These are phyloP conservation scores for Poecilia gillii DNA, from an alignment of 2,797 vertebrate genomes.

Conservation along the genomic window DNA sequence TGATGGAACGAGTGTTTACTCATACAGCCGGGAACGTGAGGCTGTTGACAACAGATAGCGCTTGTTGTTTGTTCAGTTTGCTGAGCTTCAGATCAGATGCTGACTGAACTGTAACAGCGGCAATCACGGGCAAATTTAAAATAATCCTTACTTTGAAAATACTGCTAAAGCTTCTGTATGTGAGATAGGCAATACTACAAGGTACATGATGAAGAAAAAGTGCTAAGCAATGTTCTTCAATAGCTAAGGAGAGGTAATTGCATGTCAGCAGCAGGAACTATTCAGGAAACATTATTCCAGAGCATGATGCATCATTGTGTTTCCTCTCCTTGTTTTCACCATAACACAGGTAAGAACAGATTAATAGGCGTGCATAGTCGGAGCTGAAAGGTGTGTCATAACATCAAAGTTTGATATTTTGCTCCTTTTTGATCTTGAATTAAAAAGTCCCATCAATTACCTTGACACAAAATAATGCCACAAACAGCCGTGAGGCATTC, in stretches of 20 bases:
- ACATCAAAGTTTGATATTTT: conserved; percentile 67
- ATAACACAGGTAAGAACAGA: conserved; percentile 66
- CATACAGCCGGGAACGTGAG: conserved; percentile 17
- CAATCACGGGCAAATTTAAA: conserved; percentile 59
- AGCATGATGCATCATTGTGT: conserved; percentile 41
- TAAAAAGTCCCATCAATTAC: conserved; percentile 70
- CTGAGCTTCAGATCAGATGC: conserved; percentile 72
- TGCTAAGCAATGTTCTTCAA: background rate
- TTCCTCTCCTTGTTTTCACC: conserved; percentile 69
- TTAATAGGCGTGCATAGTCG: conserved; percentile 44
- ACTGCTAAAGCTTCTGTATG: conserved; percentile 20
- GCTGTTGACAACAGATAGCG: conserved; percentile 56
- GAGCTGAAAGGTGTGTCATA: conserved; percentile 53
- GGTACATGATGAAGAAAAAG: background rate
- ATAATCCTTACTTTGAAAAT: conserved; percentile 48
- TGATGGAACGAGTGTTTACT: conserved; percentile 48
- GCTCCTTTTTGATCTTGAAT: conserved; percentile 60
- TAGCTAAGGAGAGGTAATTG: conserved; percentile 29
- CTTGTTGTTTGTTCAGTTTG: conserved; percentile 70
- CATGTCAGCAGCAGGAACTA: conserved; percentile 8
- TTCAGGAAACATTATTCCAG: conserved; percentile 41
- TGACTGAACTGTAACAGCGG: conserved; percentile 65
- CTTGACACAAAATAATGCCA: conserved; percentile 57
- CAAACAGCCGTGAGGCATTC: conserved; percentile 41
- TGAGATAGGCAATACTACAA: background rate